phyloP scores from a whole-genome alignment of 2,113 vertebrate species.

The Zapornia atra region DNA sequence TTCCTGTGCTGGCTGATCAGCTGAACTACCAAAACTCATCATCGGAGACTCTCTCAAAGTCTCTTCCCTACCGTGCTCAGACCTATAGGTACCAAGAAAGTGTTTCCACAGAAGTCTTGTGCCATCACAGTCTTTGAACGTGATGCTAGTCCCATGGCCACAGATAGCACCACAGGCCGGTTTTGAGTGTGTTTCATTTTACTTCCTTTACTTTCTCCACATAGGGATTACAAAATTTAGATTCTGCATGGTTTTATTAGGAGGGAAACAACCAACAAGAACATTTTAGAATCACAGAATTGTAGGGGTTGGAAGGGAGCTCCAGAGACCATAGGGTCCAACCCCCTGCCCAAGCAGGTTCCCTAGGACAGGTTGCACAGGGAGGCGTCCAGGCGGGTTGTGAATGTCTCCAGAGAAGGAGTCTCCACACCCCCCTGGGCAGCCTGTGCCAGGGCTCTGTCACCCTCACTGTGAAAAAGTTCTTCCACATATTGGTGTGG shows the following conservation, averaged over 20 bases:
- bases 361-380: too few relatives aligned
- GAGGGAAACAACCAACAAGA: neutral
- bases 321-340: too few relatives aligned
- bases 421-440: too few relatives aligned
- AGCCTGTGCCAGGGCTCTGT: too few relatives aligned
- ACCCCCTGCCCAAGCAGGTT: too few relatives aligned
- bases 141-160: neutral
- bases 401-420: too few relatives aligned
- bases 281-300: neutral
- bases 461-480: too few relatives aligned
- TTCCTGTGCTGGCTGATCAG: neutral
- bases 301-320: too few relatives aligned
- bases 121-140: neutral
- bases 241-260: neutral
- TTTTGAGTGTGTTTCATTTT: neutral
- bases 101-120: neutral
- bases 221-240: neutral
- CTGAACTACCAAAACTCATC: neutral
- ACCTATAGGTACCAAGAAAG: neutral
- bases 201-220: neutral
- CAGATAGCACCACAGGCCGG: neutral
- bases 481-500: too few relatives aligned
- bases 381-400: too few relatives aligned
- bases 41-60: neutral
- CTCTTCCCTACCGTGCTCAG: neutral